Evolutionary conservation across 2,888 invertebrate genomes (phyloP).

Genomic region (Resseliella maxima): DNA sequence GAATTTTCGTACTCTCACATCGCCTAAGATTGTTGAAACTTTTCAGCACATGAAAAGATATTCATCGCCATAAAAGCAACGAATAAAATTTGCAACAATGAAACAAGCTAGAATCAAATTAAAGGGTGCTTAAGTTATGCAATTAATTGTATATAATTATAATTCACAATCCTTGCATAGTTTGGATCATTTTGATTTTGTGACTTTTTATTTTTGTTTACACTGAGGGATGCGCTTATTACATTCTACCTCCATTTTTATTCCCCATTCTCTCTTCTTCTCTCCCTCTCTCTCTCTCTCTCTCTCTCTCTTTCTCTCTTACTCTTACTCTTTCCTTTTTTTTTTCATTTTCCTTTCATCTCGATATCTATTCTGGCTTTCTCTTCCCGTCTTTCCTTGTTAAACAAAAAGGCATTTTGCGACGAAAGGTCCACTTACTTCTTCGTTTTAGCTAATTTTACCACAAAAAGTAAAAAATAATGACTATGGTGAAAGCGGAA

Average conservation of each 20-base stretch:
- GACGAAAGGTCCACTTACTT: neutral
- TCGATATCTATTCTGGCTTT: no score
- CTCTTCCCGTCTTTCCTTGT: no score
- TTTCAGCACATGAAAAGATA: no score
- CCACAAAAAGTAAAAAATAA: neutral
- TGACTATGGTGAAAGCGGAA: neutral
- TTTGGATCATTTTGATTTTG: slow-evolving; percentile 6
- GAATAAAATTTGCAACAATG: slow-evolving; percentile 18
- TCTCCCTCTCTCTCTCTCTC: neutral
- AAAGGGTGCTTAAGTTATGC: slow-evolving; percentile 31
- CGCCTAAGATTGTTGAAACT: no score
- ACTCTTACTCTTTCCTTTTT: neutral
- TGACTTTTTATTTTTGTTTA: neutral
- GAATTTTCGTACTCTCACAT: neutral
- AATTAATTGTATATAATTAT: slow-evolving; percentile 43
- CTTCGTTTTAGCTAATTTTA: neutral
- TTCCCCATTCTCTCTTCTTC: no score
- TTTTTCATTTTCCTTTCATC: neutral
- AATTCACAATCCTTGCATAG: neutral
- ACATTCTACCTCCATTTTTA: neutral
- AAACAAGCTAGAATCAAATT: slow-evolving; percentile 29
- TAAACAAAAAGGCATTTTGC: no score
- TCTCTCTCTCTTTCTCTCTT: neutral
- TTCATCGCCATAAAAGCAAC: neutral
- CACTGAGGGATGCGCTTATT: neutral